Base-by-base conservation (phyloP, 2,113 vertebrate species). In the Xerus inauris region DNA sequence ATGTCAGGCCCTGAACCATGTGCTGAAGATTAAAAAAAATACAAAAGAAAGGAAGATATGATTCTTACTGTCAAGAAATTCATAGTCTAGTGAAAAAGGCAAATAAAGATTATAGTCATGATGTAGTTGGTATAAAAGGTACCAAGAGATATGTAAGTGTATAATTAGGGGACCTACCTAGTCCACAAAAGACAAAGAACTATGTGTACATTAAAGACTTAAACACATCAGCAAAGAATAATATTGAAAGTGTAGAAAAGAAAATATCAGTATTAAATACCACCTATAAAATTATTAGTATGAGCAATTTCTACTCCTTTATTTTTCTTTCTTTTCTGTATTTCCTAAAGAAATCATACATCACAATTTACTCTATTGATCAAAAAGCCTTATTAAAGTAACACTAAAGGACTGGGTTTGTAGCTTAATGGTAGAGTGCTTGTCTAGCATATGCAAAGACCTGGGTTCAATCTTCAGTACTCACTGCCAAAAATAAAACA, bases 381-480 rank as follows among this genome's bases (percentile, higher is more conserved):
- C 13, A 45, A 93, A 89, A 91, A 88, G 49, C 22, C 64, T 77
- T 80, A 91, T 47, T 88, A 81, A 93, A 82, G 28, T 64, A 81
- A 64, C 40, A 93, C 8, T 49, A 87, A 20, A 75, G 19, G 28
- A 38, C 24, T 45, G 19, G 54, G 19, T 32, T 84, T 51, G 2
- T 71, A 69, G 35, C 65, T 69, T 9, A 54, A n/a, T 65, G 1
- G 40, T 35, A 84, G 40, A 49, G 9, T 40, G 35, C 10, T 62
- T 82, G 80, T 38, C 80, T 62, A 19, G 7, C 14, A 40, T 82
- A 38, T 62, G 24, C n/a, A 82, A 42, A 24, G 13, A 13, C 38
- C 54, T 87, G 9, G n/a, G 20, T n/a, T 81, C 40, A 59, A 72
- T 69, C 19, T 11, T 9, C 40, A 38, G 24, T 17, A 69, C 24